These are phyloP conservation scores for Poecilus cupreus DNA, from an alignment of 2,888 invertebrate species.

Conservation along the genomic window DNA sequence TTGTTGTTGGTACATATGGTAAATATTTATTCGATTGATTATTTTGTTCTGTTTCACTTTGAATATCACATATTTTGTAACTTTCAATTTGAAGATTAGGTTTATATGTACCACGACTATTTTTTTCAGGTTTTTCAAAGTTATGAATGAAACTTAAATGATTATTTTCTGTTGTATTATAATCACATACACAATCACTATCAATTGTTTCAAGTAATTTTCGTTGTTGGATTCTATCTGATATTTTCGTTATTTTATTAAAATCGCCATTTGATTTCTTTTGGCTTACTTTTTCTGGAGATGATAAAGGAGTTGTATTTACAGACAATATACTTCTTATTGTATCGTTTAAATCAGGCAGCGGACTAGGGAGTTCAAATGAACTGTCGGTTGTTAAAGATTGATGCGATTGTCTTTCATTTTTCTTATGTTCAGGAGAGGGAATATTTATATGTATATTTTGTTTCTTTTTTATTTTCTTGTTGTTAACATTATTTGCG, in stretches of 20 bases:
- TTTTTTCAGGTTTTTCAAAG: neutral
- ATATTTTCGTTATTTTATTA: neutral
- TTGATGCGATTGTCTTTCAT: neutral
- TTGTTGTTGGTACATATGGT: conserved; percentile 43
- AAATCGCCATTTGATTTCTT: conserved; percentile 59
- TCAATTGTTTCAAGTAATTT: conserved; percentile 52
- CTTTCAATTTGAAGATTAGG: neutral
- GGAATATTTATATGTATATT: neutral
- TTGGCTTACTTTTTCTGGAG: neutral
- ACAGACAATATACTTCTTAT: neutral
- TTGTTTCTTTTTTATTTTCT: conserved; percentile 10
- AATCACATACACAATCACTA: too few relatives aligned
- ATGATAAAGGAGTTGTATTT: neutral
- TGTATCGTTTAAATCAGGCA: neutral
- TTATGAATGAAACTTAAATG: neutral
- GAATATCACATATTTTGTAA: conserved; percentile 6
- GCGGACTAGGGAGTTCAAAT: neutral
- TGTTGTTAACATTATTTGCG: neutral
- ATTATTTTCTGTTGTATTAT: neutral
- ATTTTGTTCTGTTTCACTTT: neutral
- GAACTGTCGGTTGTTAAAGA: neutral
- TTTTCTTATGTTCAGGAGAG: neutral
- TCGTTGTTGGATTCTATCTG: neutral
- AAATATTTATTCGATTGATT: neutral
- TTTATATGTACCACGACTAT: neutral